Evolutionary conservation across 2,797 vertebrate species (phyloP).

Genomic region (Takifugu ocellatus): DNA sequence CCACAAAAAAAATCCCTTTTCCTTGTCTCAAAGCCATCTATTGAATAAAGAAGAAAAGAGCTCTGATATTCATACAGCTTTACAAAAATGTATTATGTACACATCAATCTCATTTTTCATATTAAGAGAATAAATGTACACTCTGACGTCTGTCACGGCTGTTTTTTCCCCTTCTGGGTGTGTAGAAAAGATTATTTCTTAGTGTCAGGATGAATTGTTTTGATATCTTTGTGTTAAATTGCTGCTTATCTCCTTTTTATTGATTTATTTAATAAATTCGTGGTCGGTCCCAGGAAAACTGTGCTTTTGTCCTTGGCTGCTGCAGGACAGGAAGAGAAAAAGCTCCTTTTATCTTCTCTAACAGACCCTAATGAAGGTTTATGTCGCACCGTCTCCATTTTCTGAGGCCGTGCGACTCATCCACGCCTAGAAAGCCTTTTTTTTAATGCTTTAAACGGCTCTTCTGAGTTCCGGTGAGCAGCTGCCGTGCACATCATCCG

Average conservation of each 20-base stretch:
- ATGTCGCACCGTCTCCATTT: not conserved
- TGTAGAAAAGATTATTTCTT: not conserved
- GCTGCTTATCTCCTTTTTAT: not conserved
- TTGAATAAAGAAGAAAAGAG: conserved; percentile 7
- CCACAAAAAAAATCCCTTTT: conserved; percentile 10
- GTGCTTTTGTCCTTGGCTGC: conserved; percentile 36
- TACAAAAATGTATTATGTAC: conserved; percentile 16
- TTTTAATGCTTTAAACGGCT: not conserved
- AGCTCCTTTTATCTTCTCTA: not conserved
- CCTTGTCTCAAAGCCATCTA: conserved; percentile 11
- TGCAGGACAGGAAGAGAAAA: conserved; percentile 27
- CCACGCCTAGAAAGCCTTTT: not conserved
- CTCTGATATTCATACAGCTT: conserved; percentile 15
- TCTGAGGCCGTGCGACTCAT: conserved; percentile 28
- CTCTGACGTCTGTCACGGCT: not conserved
- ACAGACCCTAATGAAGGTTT: conserved; percentile 1
- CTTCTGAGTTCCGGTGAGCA: not conserved
- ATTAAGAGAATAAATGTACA: not conserved
- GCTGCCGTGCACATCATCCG: conserved; percentile 5
- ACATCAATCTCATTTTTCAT: not conserved
- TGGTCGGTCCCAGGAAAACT: not conserved
- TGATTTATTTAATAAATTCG: not conserved
- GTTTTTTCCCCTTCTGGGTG: not conserved
- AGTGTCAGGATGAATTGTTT: not conserved
- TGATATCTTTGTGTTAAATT: not conserved